Percentiles rank a stretch among this genome's conserved stretches.
Evolutionary conservation across 2,797 vertebrate species (phyloP).

Genomic region (Aselliscus stoliczkanus): DNA sequence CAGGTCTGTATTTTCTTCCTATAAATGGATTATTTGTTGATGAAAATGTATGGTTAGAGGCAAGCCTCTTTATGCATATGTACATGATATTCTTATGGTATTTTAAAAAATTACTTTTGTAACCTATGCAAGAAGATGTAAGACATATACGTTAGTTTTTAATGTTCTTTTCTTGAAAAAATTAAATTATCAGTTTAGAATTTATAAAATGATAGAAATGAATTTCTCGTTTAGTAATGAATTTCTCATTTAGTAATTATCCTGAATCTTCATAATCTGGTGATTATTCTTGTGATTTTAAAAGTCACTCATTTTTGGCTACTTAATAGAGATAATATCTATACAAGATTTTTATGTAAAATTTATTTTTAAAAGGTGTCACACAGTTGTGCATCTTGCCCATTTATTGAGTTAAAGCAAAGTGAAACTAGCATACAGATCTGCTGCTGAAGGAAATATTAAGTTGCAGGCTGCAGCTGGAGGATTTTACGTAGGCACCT

Average conservation of each 20-base stretch:
- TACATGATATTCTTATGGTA: not conserved
- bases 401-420: conserved; percentile 70
- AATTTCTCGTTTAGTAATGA: not conserved
- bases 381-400: not conserved
- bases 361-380: conserved; percentile 1
- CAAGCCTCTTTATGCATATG: not conserved
- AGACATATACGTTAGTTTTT: conserved; percentile 17
- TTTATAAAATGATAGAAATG: conserved; percentile 32
- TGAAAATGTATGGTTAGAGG: conserved; percentile 22
- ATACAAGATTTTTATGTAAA: conserved; percentile 25
- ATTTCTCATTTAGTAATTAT: not conserved
- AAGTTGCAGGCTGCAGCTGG: conserved; percentile 76
- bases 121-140: not conserved
- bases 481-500: conserved; percentile 81
- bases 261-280: not conserved
- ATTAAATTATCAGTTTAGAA: conserved; percentile 14
- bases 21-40: conserved; percentile 41
- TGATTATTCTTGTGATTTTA: not conserved
- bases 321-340: conserved; percentile 1
- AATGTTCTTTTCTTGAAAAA: conserved; percentile 23
- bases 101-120: conserved; percentile 46
- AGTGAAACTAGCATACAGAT: conserved; percentile 71
- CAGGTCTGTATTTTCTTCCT: conserved; percentile 34
- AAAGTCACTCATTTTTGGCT: conserved; percentile 27
- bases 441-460: conserved; percentile 59